These are phyloP conservation scores for Paramormyrops hopkinsi DNA, from an alignment of 2,797 vertebrate species.

Conservation along the genomic window DNA sequence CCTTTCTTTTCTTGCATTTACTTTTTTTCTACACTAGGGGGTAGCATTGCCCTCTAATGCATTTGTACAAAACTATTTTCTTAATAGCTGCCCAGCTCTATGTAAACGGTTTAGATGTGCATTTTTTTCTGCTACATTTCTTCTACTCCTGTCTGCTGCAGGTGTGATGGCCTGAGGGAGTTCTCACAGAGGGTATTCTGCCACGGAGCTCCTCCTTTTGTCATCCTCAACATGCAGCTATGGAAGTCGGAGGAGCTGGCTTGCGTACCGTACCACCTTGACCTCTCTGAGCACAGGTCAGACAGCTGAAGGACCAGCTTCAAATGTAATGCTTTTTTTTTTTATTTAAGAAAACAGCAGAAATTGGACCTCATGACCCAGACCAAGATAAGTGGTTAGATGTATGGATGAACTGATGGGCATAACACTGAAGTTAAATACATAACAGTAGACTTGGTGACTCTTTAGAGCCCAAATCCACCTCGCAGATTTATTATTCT, in stretches of 20 bases:
- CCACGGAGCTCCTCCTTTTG: constrained; percentile 76
- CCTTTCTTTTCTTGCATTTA: not conserved
- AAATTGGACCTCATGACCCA: not conserved
- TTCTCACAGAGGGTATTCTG: constrained; percentile 77
- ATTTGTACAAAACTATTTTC: not conserved
- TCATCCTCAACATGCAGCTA: constrained; percentile 86
- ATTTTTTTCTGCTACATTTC: not conserved
- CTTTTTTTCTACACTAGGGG: constrained; percentile 13
- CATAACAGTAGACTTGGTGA: not conserved
- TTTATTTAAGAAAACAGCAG: not conserved
- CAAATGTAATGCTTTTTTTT: not conserved
- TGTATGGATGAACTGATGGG: not conserved
- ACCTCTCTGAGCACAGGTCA: constrained; percentile 77
- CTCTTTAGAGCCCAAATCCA: not conserved
- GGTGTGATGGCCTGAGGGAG: constrained; percentile 75
- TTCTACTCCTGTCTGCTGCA: constrained; percentile 30
- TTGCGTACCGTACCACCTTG: constrained; percentile 79
- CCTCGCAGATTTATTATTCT: not conserved
- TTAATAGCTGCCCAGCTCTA: not conserved
- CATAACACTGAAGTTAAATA: not conserved
- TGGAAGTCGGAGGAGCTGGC: constrained; percentile 83
- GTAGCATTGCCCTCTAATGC: not conserved
- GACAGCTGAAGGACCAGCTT: constrained; percentile 5
- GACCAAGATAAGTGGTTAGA: not conserved
- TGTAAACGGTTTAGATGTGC: not conserved